Evolutionary conservation across 2,888 invertebrate genomes (phyloP).

Genomic region (Ecliptopera silaceata): DNA sequence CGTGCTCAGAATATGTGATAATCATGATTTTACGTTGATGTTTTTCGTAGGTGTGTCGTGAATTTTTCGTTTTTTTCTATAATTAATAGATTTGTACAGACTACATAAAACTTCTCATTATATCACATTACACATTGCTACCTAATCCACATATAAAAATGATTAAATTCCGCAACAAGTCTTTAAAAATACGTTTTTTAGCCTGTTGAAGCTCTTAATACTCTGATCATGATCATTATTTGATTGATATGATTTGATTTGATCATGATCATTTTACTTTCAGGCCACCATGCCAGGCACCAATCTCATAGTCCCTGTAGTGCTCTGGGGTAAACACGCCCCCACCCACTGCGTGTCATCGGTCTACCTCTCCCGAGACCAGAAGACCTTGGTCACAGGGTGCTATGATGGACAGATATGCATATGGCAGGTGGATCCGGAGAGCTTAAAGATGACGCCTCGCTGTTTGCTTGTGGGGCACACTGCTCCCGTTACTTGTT

Average conservation of each 20-base stretch:
- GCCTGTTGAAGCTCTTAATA: too few species aligned
- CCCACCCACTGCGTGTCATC: conserved; percentile 98
- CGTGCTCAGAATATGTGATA: conserved; percentile 1
- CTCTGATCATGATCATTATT: too few species aligned
- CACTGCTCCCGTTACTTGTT: conserved; percentile 95
- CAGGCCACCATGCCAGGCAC: conserved; percentile 87
- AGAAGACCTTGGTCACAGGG: conserved; percentile 96
- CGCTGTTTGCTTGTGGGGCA: conserved; percentile 96
- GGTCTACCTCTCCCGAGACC: conserved; percentile 95
- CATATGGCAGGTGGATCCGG: conserved; percentile 92
- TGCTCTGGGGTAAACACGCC: conserved; percentile 97
- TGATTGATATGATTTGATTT: too few species aligned
- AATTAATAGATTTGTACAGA: not conserved
- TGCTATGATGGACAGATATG: conserved; percentile 99
- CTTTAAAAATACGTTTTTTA: not conserved
- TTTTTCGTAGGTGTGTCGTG: conserved; percentile 17
- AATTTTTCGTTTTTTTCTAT: not conserved
- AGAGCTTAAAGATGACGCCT: conserved; percentile 94
- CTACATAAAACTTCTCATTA: not conserved
- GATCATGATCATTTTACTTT: not conserved
- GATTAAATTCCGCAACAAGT: too few species aligned
- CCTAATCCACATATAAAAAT: too few species aligned
- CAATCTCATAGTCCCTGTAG: conserved; percentile 97
- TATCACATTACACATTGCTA: not conserved
- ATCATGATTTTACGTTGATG: not conserved